These are phyloP conservation scores for Zoanthus solanderi DNA, from an alignment of 92 coral and sea anemone species.

Conservation along the genomic window DNA sequence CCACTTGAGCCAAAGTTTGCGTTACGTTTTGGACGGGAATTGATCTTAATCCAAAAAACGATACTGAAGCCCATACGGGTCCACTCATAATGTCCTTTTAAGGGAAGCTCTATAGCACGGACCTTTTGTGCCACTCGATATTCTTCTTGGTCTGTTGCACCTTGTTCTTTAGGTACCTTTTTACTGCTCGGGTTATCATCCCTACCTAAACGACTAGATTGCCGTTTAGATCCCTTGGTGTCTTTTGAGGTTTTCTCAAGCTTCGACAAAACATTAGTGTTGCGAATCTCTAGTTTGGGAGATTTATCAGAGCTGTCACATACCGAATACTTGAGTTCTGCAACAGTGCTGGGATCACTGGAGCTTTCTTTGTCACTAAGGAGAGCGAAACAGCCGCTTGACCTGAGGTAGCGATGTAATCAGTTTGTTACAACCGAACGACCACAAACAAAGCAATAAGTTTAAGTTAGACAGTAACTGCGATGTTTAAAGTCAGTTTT, in stretches of 20 bases:
- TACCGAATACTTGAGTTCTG: constrained; percentile 38
- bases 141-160: constrained; percentile 56
- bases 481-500: too few relatives aligned
- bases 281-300: constrained; percentile 20
- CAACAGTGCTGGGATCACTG: constrained; percentile 18
- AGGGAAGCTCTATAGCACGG: constrained; percentile 76
- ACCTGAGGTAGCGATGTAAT: neutral
- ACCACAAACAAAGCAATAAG: neutral
- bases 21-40: constrained; percentile 30
- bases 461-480: too few relatives aligned
- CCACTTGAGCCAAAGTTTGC: constrained; percentile 29
- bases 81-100: constrained; percentile 76
- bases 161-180: constrained; percentile 37
- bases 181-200: neutral
- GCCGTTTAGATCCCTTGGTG: constrained; percentile 1
- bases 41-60: constrained; percentile 84
- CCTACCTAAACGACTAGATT: constrained; percentile 12
- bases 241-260: constrained; percentile 20
- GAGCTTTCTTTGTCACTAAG: constrained; percentile 40
- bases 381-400: neutral
- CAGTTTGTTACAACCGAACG: neutral
- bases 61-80: constrained; percentile 84
- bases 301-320: constrained; percentile 42
- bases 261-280: neutral
- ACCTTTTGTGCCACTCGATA: constrained; percentile 77